Conservation (phyloP, 2,113 vertebrate species). For the Pipa parva region DNA sequence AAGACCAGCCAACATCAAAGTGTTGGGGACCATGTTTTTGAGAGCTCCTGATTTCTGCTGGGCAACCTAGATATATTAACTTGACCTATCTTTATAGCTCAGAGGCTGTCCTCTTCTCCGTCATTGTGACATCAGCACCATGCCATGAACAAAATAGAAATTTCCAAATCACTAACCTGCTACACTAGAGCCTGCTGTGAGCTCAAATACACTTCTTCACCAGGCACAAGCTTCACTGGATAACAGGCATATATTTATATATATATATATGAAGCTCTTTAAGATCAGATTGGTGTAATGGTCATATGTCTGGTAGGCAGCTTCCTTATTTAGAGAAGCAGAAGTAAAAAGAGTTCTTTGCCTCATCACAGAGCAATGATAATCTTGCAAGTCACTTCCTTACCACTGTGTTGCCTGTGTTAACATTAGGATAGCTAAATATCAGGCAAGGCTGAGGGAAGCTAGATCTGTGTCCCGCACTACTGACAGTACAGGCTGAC, state of each 20-base stretch:
- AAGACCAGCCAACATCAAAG: conserved; percentile 62
- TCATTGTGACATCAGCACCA: conserved; percentile 73
- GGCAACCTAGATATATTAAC: conserved; percentile 58
- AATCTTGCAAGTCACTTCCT: conserved; percentile 58
- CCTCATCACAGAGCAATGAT: conserved; percentile 73
- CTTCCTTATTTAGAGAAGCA: conserved; percentile 87
- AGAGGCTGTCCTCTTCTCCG: conserved; percentile 68
- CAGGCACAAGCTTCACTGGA: conserved; percentile 66
- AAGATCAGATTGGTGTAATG: conserved; percentile 70
- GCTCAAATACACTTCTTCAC: conserved; percentile 57
- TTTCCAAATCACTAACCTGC: conserved; percentile 66
- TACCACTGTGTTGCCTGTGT: conserved; percentile 48
- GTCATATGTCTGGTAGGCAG: conserved; percentile 63
- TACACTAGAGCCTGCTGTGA: conserved; percentile 45
- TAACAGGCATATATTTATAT: conserved; percentile 52
- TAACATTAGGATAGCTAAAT: conserved; percentile 45
- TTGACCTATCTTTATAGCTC: conserved; percentile 72
- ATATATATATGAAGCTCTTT: conserved; percentile 64
- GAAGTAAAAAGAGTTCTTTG: conserved; percentile 74
- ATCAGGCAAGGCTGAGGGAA: neutral
- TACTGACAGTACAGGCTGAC: neutral
- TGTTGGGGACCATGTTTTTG: conserved; percentile 82
- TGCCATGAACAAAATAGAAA: conserved; percentile 58
- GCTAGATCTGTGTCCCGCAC: neutral
- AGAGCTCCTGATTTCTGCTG: conserved; percentile 59